phyloP scores from a whole-genome alignment of 2,888 invertebrate species.

The Callyntrura guangdongensis region DNA sequence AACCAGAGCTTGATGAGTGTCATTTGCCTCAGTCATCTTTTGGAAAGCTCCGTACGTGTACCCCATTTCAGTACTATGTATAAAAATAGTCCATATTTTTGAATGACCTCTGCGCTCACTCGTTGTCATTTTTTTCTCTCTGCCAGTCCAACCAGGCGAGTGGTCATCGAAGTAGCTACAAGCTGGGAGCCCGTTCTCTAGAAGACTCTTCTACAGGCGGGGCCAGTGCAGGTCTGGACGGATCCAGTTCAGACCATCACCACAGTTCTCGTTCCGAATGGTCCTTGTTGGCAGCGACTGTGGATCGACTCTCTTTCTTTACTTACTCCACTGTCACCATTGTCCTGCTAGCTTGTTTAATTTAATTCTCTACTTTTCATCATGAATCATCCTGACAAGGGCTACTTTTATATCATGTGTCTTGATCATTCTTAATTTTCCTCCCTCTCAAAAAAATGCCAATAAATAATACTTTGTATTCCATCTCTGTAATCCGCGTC shows the following conservation, averaged over 20 bases:
- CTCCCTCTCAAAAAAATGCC: conserved; percentile 25
- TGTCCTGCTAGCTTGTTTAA: conserved; percentile 81
- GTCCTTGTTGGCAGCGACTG: conserved; percentile 89
- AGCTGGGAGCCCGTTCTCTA: conserved; percentile 57
- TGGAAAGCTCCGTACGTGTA: conserved; percentile 65
- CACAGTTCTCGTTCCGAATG: conserved; percentile 87
- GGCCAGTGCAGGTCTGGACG: conserved; percentile 65
- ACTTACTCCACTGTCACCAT: conserved; percentile 86
- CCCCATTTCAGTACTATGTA: no score
- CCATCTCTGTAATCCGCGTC: no score
- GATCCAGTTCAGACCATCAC: conserved; percentile 62
- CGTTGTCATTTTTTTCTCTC: not conserved
- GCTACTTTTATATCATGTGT: conserved; percentile 21
- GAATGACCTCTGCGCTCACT: not conserved
- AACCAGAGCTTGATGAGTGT: conserved; percentile 80
- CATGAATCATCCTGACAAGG: no score
- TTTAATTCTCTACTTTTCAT: conserved; percentile 66
- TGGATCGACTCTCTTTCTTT: conserved; percentile 89
- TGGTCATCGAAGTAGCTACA: conserved; percentile 70
- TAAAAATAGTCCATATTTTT: no score
- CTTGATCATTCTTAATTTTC: conserved; percentile 37
- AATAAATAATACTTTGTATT: conserved; percentile 32
- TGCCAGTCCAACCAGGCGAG: conserved; percentile 47
- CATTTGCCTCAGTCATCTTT: conserved; percentile 79
- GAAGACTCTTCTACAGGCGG: conserved; percentile 70